Percentiles rank a stretch among this genome's conserved stretches.
phyloP scores from a whole-genome alignment of 2,113 vertebrate species.

The Acrocephalus arundinaceus region DNA sequence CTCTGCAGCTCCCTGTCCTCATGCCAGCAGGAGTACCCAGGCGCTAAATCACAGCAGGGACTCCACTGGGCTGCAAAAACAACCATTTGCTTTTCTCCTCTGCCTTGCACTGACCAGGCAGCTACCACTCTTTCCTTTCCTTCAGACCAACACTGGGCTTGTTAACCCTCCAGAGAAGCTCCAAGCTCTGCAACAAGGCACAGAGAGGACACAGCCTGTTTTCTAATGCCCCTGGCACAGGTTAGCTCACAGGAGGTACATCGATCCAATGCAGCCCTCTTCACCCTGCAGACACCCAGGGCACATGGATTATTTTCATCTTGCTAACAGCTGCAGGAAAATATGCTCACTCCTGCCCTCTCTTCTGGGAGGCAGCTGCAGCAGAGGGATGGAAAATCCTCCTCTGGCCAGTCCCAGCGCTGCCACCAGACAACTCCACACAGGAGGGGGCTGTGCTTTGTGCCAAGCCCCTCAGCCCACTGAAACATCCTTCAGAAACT shows the following conservation, averaged over 20 bases:
- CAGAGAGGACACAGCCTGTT: background rate
- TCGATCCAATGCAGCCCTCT: fast-evolving
- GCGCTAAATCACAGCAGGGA: fast-evolving
- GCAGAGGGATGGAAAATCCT: background rate
- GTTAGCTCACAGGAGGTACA: fast-evolving
- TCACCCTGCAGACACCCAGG: background rate
- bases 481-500: background rate
- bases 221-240: background rate
- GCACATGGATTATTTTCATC: background rate
- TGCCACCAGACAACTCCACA: fast-evolving
- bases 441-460: background rate
- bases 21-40: fast-evolving
- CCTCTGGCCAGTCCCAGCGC: background rate
- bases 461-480: background rate
- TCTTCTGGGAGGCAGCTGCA: background rate
- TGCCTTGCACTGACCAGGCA: background rate
- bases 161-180: fast-evolving
- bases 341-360: background rate
- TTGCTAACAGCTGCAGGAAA: background rate
- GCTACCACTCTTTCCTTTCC: background rate
- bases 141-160: fast-evolving
- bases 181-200: background rate
- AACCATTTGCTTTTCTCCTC: background rate
- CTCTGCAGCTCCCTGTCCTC: background rate
- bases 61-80: fast-evolving